These are phyloP conservation scores for Corynorhinus townsendii DNA, from an alignment of 2,113 vertebrate genomes.

Conservation along the genomic window DNA sequence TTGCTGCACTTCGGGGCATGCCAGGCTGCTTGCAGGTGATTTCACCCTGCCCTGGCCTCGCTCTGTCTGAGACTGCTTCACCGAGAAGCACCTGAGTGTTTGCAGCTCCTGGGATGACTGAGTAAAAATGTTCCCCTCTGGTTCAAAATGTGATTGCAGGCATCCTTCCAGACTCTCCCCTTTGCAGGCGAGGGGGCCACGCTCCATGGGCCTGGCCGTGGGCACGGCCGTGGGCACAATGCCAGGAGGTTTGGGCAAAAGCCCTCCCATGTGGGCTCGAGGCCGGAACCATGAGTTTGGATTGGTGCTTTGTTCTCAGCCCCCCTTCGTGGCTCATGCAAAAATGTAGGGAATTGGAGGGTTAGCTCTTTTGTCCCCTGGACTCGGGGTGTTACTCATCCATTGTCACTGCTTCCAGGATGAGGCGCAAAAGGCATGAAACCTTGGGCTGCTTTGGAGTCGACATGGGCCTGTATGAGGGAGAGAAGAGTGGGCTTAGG, in stretches of 20 bases:
- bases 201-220: accelerated
- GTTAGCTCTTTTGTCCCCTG: not conserved
- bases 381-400: not conserved
- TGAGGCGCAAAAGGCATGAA: not conserved
- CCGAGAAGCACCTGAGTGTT: conserved; percentile 68
- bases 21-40: conserved; percentile 58
- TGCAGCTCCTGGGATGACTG: conserved; percentile 53
- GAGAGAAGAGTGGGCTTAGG: not conserved
- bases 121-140: conserved; percentile 67
- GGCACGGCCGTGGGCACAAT: not conserved
- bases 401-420: not conserved
- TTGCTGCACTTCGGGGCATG: conserved; percentile 9
- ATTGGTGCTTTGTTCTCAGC: not conserved
- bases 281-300: not conserved
- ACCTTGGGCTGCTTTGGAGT: not conserved
- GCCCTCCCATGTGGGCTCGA: not conserved
- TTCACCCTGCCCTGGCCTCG: conserved; percentile 58
- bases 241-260: not conserved
- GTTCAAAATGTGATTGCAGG: conserved; percentile 49
- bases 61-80: conserved; percentile 46
- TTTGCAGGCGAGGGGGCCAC: not conserved
- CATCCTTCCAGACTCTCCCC: conserved; percentile 39
- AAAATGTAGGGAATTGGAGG: not conserved
- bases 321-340: not conserved
- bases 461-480: not conserved